Evolutionary conservation across 2,888 invertebrate genomes (phyloP), one percentile per base, ranked within the genome.

Genomic region (Acronicta leporina): DNA sequence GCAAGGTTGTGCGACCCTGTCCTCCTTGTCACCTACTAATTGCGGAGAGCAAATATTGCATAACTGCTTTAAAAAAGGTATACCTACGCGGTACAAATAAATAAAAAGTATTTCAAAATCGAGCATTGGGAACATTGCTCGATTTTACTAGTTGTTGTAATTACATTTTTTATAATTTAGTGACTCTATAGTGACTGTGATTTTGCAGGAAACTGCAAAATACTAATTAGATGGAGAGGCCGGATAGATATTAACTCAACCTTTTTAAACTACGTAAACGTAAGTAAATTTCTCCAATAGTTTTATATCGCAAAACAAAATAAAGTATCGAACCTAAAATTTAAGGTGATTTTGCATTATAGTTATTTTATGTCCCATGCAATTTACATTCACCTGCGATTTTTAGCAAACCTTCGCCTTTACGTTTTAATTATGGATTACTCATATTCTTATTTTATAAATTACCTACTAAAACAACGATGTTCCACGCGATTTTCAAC

Each of bases 1-100:
- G 44, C 64, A 72, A 75, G 75, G 66, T 46, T 69, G 57, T 6
- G 58, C 44, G 71, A 61, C 63, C 64, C 63, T 58, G 64, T 65
- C 63, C 62, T 45, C 56, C 45, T 64, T 58, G 47, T 42, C 44
- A 42, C 50, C 56, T 57, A 68, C 63, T 58, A 49, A 49, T 46
- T 66, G 42, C 20, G 14, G 16, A 52, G 14, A 48, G 43, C 66
- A 53, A 53, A 71, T 38, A 50, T 63, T 66, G 40, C 43, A 45
- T 41, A 48, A 55, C 15, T 10, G 14, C 10, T 30, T 6, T 2
- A 15, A 30, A 46, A 46, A n/a, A 25, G 15, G 43, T 41, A n/a
- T n/a, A n/a, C n/a, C n/a, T 35, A 53, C 20, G 48, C 14, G 2
- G 16, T 16, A 43, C 43, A 20, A 8, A 41, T 52, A 43, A 55